Conservation (phyloP, 2,797 vertebrate species). For the Halcyon chelicuti region DNA sequence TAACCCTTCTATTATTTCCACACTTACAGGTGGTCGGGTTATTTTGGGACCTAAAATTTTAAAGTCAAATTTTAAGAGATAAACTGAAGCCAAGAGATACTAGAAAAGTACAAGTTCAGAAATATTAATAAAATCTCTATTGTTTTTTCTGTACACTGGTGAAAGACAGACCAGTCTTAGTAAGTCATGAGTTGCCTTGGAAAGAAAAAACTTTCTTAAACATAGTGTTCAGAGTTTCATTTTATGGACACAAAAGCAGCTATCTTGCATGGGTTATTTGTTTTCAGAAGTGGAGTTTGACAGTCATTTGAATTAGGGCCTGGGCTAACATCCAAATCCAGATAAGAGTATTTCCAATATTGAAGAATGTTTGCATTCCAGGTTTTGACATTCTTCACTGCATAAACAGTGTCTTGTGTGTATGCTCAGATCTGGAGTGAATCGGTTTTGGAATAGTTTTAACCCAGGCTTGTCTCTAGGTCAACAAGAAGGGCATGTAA, state of each 20-base stretch:
- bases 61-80: conserved; percentile 11
- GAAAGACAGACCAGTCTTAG: neutral
- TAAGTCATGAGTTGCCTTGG: neutral
- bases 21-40: conserved; percentile 90
- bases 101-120: neutral
- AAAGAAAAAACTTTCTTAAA: neutral
- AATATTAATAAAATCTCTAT: neutral
- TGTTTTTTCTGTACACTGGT: neutral
- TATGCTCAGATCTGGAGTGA: neutral
- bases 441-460: neutral
- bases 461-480: neutral
- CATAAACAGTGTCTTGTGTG: neutral
- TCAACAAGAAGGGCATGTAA: neutral
- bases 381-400: conserved; percentile 7
- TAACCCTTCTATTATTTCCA: conserved; percentile 91
- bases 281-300: neutral
- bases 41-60: conserved; percentile 91
- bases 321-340: conserved; percentile 9
- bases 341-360: conserved; percentile 18
- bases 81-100: neutral
- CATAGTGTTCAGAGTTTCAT: neutral
- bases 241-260: neutral
- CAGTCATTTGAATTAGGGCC: neutral
- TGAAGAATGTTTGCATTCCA: conserved; percentile 36
- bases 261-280: neutral